Base-by-base conservation (phyloP, 2,113 vertebrate genomes). In the Rhinogobius similis region DNA sequence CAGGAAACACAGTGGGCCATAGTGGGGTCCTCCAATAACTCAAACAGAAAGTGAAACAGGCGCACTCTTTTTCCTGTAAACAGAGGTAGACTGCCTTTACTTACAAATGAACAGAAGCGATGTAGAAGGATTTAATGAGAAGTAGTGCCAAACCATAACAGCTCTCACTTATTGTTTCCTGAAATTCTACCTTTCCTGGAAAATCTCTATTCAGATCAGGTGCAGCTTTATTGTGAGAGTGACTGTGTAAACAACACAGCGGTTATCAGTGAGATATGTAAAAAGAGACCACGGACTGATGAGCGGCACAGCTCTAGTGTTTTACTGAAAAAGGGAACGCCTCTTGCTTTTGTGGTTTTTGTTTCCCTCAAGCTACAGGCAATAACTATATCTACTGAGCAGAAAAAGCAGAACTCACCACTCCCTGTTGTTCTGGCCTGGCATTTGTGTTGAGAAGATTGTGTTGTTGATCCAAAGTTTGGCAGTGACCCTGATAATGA, bases 41-140 rank as follows among this genome's bases (percentile, higher is more conserved):
- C 93, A 64, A 93, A 94, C 62, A 94, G 75, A 66, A 94, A 94
- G 86, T 93, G 92, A 76, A 92, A 94, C 41, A 94, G 91, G 13
- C 92, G 88, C 29, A 93, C 74, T 77, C 90, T 93, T 75, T 83
- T 89, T 14, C 91, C 93, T 93, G 91, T 56, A 76, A 73, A 65
- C 5, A 70, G 63, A 46, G 44, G 27, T 10, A 21, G 24, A 39
- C 4, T 10, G 13, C 12, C 3, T 29, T 43, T 0, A n/a, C n/a
- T n/a, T n/a, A n/a, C n/a, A 75, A 24, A 23, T 48, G 44, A n/a
- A 27, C 26, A 64, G 26, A 44, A 20, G 52, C 27, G 43, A 13
- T 53, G 21, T 55, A 26, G 53, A 24, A n/a, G 24, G 27, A 36
- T 39, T 21, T 23, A 38, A 1, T 12, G 2, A 10, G 38, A 72